Evolutionary conservation across 2,888 invertebrate genomes (phyloP), one percentile per base, ranked within the genome.

Genomic region (Cephalotes varians): DNA sequence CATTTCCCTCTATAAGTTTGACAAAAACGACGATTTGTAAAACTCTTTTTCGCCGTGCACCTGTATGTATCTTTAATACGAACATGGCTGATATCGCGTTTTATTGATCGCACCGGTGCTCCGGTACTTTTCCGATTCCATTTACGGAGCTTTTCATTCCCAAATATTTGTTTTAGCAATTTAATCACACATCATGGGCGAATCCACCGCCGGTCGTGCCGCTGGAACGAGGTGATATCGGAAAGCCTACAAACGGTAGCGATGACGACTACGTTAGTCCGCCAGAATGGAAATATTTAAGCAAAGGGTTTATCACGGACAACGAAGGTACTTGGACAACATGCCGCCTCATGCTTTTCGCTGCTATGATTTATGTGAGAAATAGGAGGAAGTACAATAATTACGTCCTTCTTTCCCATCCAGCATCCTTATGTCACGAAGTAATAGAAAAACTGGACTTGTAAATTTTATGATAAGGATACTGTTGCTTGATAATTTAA

Each of bases 161-260:
- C 47, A 28, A 21, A 49, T 82, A 51, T 49, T 69, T 37, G 47
- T 80, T 86, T 74, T 79, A 90, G 91, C 83, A 90, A 87, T 84
- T 79, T 10, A 88, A 89, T 81, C 21, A 82, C 67, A 77, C 87
- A 64, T 69, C 67, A 81, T 84, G 83, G 85, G 3, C n/a, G 62
- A 58, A 81, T 64, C 85, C 86, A n/a, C 85, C 28, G 10, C 80
- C 89, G 28, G 91, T 90, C 18, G 72, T 87, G 9, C 90, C 91
- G n/a, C 34, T 89, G n/a, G 85, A 71, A 28, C 88, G 90, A 81
- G 91, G 91, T 77, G 91, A 91, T 82, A 91, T 91, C 9, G 90
- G 85, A 31, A 83, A 83, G 67, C 86, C 91, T 4, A 21, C 54
- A 56, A 85, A 83, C 25, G 79, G 67, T 64, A 81, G 64, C 10